Evolutionary conservation across 2,888 invertebrate genomes (phyloP).

Genomic region (Ptilodon capucinus): DNA sequence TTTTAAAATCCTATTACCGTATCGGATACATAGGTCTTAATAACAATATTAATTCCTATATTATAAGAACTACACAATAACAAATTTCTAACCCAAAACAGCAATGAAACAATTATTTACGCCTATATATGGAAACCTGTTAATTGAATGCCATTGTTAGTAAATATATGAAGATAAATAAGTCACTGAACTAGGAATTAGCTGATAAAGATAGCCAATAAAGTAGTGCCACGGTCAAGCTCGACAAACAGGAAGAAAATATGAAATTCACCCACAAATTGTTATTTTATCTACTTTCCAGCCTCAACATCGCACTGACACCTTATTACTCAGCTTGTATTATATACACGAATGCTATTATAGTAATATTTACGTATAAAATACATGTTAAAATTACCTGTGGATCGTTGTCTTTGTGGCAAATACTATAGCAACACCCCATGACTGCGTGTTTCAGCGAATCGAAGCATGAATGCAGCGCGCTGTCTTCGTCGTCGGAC

Average conservation of each 20-base stretch:
- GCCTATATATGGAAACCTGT: not conserved
- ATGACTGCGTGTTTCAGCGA: slow-evolving; percentile 78
- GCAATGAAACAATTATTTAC: not conserved
- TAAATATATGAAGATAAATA: slow-evolving; percentile 30
- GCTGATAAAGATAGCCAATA: slow-evolving; percentile 37
- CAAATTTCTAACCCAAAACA: no score
- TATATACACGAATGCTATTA: slow-evolving; percentile 2
- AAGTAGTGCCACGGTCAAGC: slow-evolving; percentile 16
- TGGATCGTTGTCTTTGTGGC: slow-evolving; percentile 86
- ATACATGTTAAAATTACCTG: slow-evolving; percentile 78
- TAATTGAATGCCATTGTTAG: slow-evolving; percentile 5
- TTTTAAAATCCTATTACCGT: no score
- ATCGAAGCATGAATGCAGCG: slow-evolving; percentile 78
- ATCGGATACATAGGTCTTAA: no score
- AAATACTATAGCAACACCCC: slow-evolving; percentile 89
- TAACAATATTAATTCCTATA: no score
- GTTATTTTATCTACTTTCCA: not conserved
- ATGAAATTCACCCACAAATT: slow-evolving; percentile 4
- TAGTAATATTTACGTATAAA: slow-evolving; percentile 11
- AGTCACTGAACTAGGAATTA: slow-evolving; percentile 53
- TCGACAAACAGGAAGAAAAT: slow-evolving; percentile 19
- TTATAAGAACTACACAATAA: not conserved
- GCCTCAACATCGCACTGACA: not conserved
- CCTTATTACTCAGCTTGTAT: not conserved
- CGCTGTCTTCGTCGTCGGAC: slow-evolving; percentile 69